A percentile compares a stretch with the other conserved stretches of the same genome.
These are phyloP conservation scores for Rhopilema esculentum DNA, from an alignment of 30 jellyfish, hydroid and myxozoan genomes.

Conservation along the genomic window DNA sequence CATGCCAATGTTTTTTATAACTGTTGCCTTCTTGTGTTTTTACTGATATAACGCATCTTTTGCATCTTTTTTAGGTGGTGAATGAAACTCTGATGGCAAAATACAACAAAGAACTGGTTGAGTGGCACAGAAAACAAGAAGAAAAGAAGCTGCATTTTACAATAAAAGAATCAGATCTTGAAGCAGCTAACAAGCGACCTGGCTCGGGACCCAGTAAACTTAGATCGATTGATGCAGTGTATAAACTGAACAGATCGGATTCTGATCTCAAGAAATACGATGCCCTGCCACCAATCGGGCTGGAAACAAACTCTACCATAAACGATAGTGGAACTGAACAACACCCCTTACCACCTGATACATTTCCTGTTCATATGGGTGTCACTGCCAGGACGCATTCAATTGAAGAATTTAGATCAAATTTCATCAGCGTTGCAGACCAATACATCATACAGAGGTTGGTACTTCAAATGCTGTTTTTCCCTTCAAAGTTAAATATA, in stretches of 20 bases:
- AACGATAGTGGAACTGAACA: neutral
- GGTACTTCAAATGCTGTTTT: neutral
- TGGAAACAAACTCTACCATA: neutral
- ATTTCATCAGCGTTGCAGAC: constrained; percentile 38
- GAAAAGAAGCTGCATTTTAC: constrained; percentile 84
- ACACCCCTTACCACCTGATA: constrained; percentile 71
- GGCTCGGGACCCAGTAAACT: constrained; percentile 52
- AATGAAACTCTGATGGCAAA: constrained; percentile 82
- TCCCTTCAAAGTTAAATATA: neutral
- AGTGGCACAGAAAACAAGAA: constrained; percentile 69
- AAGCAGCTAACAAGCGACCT: constrained; percentile 22
- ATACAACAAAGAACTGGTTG: constrained; percentile 63
- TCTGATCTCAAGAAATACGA: constrained; percentile 61
- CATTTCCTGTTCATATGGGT: constrained; percentile 69
- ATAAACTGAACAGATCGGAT: constrained; percentile 41
- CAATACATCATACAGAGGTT: constrained; percentile 58
- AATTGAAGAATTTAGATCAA: constrained; percentile 48
- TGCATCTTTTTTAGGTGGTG: no score
- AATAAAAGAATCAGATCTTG: constrained; percentile 62
- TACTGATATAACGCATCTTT: no score
- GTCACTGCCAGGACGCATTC: constrained; percentile 73
- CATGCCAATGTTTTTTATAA: no score
- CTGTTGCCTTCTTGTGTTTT: no score
- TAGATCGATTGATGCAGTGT: constrained; percentile 23
- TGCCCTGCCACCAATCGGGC: constrained; percentile 74